These are phyloP conservation scores for Saccostrea echinata DNA, from an alignment of 1,140 invertebrate genomes.

Conservation along the genomic window DNA sequence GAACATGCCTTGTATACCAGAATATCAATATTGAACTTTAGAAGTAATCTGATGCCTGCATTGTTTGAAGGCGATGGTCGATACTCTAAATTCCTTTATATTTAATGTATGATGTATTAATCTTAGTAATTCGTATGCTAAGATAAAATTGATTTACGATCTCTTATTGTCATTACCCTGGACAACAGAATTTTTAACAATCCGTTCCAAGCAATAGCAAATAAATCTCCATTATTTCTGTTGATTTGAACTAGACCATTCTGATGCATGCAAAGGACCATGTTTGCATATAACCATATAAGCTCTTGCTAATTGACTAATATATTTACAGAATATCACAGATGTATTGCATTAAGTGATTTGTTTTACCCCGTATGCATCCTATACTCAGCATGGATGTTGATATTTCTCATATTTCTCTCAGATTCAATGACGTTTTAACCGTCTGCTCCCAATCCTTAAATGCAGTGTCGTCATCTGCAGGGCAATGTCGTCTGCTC, in stretches of 20 bases:
- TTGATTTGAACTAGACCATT: not conserved
- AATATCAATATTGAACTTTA: not conserved
- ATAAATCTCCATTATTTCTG: not conserved
- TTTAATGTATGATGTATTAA: not conserved
- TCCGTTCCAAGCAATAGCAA: not conserved
- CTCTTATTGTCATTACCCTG: not conserved
- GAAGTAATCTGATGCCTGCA: not conserved
- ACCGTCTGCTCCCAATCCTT: too few species aligned
- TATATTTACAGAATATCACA: not conserved
- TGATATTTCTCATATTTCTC: not conserved
- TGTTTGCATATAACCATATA: not conserved
- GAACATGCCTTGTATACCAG: not conserved
- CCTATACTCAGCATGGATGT: not conserved
- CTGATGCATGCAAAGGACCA: not conserved
- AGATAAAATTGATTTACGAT: conserved; percentile 1
- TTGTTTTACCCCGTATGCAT: not conserved
- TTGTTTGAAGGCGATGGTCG: not conserved
- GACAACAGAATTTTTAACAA: not conserved
- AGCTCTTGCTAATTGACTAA: not conserved
- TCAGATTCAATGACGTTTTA: not conserved
- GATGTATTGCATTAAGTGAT: not conserved
- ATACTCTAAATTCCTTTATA: not conserved
- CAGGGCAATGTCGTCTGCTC: too few species aligned
- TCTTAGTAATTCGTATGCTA: not conserved
- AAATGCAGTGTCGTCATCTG: too few species aligned